These are phyloP conservation scores for Cyaniris semiargus DNA, from an alignment of 2,888 invertebrate species.

Conservation along the genomic window DNA sequence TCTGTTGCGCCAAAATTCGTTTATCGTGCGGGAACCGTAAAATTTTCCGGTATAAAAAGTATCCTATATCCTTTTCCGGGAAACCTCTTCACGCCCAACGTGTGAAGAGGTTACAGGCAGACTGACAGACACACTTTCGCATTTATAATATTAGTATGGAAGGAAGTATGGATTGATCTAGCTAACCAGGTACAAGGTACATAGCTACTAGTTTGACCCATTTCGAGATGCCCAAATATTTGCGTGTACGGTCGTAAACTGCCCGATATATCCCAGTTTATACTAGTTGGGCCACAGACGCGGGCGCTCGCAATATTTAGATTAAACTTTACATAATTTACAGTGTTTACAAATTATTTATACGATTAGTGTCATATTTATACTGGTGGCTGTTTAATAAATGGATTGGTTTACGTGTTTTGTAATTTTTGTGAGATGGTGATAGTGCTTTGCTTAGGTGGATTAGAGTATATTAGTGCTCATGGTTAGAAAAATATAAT, in stretches of 20 bases:
- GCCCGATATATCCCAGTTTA: constrained; percentile 41
- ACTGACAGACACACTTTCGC: too few species aligned
- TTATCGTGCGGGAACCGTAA: too few species aligned
- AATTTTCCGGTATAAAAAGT: too few species aligned
- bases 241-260: constrained; percentile 31
- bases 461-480: too few species aligned
- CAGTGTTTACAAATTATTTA: not conserved
- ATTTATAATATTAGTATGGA: too few species aligned
- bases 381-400: not conserved
- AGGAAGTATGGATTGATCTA: too few species aligned
- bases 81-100: too few species aligned
- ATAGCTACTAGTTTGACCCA: not conserved
- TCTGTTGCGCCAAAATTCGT: too few species aligned
- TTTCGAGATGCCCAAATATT: constrained; percentile 13
- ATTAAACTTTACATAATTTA: not conserved
- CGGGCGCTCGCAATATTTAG: constrained; percentile 33
- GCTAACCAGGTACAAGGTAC: too few species aligned
- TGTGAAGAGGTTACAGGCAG: too few species aligned
- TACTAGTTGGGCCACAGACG: constrained; percentile 22
- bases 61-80: too few species aligned
- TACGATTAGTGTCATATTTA: not conserved
- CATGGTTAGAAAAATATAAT: not conserved
- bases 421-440: not conserved
- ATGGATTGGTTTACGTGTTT: not conserved
- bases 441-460: not conserved